Base-by-base conservation (phyloP, 2,888 invertebrate genomes). In the Drosophila birchii region DNA sequence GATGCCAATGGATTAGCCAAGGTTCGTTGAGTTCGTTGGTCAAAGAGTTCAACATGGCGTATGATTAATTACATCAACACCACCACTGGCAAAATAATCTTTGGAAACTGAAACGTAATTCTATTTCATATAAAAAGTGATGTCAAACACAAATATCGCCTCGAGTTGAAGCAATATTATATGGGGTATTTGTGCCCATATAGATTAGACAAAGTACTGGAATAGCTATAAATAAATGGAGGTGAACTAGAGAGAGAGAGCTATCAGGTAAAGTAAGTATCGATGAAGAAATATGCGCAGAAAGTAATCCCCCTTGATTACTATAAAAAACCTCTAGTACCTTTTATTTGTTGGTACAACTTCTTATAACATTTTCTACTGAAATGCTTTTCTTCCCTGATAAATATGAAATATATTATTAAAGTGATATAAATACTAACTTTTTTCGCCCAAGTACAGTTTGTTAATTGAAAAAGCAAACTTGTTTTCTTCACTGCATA, bases 21-120 rank as follows among this genome's bases (percentile, higher is more conserved):
- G 55, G 68, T 66, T 49, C 58, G 43, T 16, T 38, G 66, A 49
- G 56, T 64, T 47, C 26, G 34, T 55, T 63, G 67, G 64, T 68
- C 64, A 68, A 49, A 66, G 51, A 66, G 51, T 44, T 36, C 64
- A 66, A 51, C 51, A 36, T 39, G 59, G 49, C 61, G 61, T 51
- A 49, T 61, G 32, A 43, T 61, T 64, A 61, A 51, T 61, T 61
- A 62, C 62, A 45, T 51, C 51, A 44, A 29, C 61, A 36, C 41
- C 51, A 44, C 20, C 61, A 36, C 41, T 7, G 20, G 43, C 5
- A 43, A 36, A 64, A 20, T 44, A 20, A 5, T 5, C 43, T 36
- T 2, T 26, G 26, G 2, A 11, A 20, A 18, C 44, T 41, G 34
- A 34, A 39, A 55, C 55, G 47, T 39, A 47, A 29, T n/a, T 54